Base-by-base conservation (phyloP, 2,888 invertebrate species). In the Nemoura dubitans region DNA sequence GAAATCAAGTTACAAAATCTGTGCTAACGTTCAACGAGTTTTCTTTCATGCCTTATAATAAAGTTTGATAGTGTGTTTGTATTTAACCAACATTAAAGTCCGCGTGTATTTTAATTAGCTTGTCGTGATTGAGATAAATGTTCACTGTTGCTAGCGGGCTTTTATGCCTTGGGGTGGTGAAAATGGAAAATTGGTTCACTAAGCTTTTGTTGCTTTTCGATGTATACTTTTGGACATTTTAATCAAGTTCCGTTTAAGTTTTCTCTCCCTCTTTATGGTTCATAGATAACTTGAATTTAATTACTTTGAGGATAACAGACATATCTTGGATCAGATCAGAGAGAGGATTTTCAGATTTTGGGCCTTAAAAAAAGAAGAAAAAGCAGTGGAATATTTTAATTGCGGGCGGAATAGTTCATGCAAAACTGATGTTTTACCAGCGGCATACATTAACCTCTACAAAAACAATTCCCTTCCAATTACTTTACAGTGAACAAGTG, bases 51-150 rank as follows among this genome's bases (percentile, higher is more conserved):
- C 1, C 21, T 59, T 59, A n/a, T n/a, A 59, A 59, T 59, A 21
- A 59, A 59, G 59, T 59, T 59, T 59, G 59, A 59, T 59, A 59
- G 59, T 59, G 59, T 59, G 59, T 59, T 59, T 59, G 14, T 59
- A 21, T 59, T 59, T 59, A 59, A 59, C 59, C 59, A 59, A 59
- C 14, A 59, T 59, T 59, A 59, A 59, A 59, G 1, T 21, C 59
- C 59, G 59, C 59, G 10, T 59, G 59, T 59, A 21, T 59, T 59
- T 59, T 59, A 59, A 59, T 59, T 59, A 59, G 59, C 59, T 7
- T 16, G 59, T 59, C 59, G 3, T 10, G 59, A 59, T 59, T 59
- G 59, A 59, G 59, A 59, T 59, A 59, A 59, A 59, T 21, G 59
- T 21, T 7, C 3, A 10, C 36, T 3, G 10, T 10, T 10, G 59